A percentile compares a stretch with the other conserved stretches of the same genome.
Conservation (phyloP, 2,888 invertebrate species). For the Pseudoips prasinana region DNA sequence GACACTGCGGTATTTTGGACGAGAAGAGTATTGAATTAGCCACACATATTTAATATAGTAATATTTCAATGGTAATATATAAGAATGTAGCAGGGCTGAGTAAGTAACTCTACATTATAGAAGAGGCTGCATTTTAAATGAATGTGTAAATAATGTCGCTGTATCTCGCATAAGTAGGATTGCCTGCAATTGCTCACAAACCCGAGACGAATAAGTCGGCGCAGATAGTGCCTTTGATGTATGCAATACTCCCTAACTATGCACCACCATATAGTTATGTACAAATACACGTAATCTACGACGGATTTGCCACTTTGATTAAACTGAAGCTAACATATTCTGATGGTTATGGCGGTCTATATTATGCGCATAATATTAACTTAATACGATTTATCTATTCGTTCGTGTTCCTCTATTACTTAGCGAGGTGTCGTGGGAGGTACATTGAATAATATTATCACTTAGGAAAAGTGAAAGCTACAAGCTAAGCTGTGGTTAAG, state of each 20-base stretch:
- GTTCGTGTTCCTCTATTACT: background rate
- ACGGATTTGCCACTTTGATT: slow-evolving; percentile 28
- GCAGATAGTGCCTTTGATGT: slow-evolving; percentile 66
- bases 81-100: no score
- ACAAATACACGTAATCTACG: slow-evolving; percentile 31
- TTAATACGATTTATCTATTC: background rate
- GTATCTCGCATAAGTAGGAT: slow-evolving; percentile 66
- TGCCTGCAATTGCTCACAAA: slow-evolving; percentile 67
- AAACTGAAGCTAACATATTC: slow-evolving; percentile 11
- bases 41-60: no score
- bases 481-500: no score
- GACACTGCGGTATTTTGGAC: no score
- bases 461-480: no score
- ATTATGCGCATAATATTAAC: background rate
- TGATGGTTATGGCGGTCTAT: slow-evolving; percentile 2
- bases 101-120: no score
- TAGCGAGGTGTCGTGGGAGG: background rate
- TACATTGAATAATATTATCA: no score
- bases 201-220: slow-evolving; percentile 62
- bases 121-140: no score
- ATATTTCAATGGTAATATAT: no score
- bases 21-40: no score
- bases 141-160: no score
- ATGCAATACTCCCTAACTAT: slow-evolving; percentile 39
- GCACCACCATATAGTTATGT: slow-evolving; percentile 10